These are phyloP conservation scores for Julus scandinavius DNA, from an alignment of 2,888 invertebrate genomes.

Conservation along the genomic window DNA sequence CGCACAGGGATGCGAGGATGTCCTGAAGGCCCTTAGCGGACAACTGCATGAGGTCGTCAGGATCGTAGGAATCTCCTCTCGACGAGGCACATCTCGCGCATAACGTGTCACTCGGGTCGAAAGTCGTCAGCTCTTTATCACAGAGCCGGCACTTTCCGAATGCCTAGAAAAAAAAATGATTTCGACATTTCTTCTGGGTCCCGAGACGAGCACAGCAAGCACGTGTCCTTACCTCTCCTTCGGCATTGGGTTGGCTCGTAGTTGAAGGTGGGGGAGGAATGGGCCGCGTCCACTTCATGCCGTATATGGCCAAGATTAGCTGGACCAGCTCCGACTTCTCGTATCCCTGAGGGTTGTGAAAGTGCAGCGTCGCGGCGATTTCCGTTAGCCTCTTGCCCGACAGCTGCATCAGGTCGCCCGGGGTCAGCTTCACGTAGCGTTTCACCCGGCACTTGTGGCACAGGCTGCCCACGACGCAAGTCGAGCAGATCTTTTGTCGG, in stretches of 20 bases:
- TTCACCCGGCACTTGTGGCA: constrained; percentile 48
- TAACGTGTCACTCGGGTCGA: not conserved
- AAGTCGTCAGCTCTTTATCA: not conserved
- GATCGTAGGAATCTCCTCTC: not conserved
- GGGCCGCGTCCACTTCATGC: constrained; percentile 47
- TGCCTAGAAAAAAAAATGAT: not conserved
- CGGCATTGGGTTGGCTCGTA: not conserved
- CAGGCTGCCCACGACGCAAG: constrained; percentile 37
- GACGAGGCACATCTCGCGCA: not conserved
- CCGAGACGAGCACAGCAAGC: too few relatives aligned
- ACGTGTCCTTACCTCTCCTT: not conserved
- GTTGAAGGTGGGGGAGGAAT: constrained; percentile 39
- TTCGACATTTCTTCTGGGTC: too few relatives aligned
- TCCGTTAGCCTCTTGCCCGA: constrained; percentile 23
- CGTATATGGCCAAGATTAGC: constrained; percentile 46
- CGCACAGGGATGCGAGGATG: constrained; percentile 6
- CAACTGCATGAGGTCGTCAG: constrained; percentile 36
- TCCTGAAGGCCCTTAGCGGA: constrained; percentile 37
- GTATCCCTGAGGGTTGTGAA: constrained; percentile 52
- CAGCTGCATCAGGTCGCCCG: constrained; percentile 42
- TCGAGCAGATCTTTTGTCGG: constrained; percentile 48
- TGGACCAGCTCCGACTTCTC: constrained; percentile 53
- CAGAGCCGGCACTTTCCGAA: constrained; percentile 25
- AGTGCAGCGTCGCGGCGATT: constrained; percentile 39
- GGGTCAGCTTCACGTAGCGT: constrained; percentile 35